Evolutionary conservation across 2,113 vertebrate genomes (phyloP), one percentile per base, ranked within the genome.

Genomic region (Silurus glanis): DNA sequence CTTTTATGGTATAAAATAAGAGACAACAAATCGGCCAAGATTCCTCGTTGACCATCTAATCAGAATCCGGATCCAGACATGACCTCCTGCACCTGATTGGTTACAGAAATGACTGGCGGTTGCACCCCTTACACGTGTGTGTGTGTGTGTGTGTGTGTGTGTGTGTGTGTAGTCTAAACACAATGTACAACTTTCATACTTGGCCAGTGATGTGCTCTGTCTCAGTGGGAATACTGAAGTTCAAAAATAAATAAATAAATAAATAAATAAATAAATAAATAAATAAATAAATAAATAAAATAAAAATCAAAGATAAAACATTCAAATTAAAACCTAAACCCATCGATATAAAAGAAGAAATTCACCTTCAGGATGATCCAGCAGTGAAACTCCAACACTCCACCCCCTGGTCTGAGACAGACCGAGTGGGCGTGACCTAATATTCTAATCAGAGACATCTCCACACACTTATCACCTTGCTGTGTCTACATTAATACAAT

Each of bases 1-100:
- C 94, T 95, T 95, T 94, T 94, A 95, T 94, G 94, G 95, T 80
- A 37, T 14, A 10, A 80, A 16, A 17, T 12, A 59, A 80, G 16
- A 80, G 55, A 19, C 75, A 28, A 62, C 75, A 79, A 83, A 85
- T 56, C 82, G 89, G 91, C 93, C 92, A 94, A 93, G 91, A 94
- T 89, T 90, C 88, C 86, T 86, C 45, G 21, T 10, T 21, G 25
- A 16, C 16, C 80, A 78, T 85, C 75, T 45, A 86, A 87, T 84
- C 85, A 72, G 66, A 14, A 58, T 19, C 51, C 12, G n/a, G 72
- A 83, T 45, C 74, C 13, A 37, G 83, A 12, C 71, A 19, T 83
- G 71, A 85, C 71, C 87, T 25, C 45, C 45, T 56, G 14, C 19
- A 79, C 62, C 62, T 79, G 72, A 86, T 85, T 88, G 80, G 79